Evolutionary conservation across 2,888 invertebrate genomes (phyloP).

Genomic region (Drosophila birchii): DNA sequence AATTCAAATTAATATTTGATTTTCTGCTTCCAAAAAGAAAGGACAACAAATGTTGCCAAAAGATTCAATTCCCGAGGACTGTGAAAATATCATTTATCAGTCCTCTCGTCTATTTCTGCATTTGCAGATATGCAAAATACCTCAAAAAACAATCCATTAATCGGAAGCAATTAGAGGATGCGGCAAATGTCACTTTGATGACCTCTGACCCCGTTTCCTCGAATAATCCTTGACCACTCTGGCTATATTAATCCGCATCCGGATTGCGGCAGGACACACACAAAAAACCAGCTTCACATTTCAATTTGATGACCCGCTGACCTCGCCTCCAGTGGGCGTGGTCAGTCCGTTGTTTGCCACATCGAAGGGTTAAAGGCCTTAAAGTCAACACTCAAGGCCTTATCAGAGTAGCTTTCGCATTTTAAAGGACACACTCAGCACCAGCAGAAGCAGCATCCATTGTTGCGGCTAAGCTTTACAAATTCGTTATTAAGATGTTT

Average conservation of each 20-base stretch:
- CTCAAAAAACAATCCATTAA: constrained; percentile 54
- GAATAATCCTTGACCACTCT: constrained; percentile 9
- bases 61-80: background rate
- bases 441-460: constrained; percentile 17
- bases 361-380: constrained; percentile 60
- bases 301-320: constrained; percentile 71
- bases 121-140: constrained; percentile 40
- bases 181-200: constrained; percentile 66
- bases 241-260: constrained; percentile 42
- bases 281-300: constrained; percentile 49
- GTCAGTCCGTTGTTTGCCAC: constrained; percentile 54
- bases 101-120: constrained; percentile 50
- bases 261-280: constrained; percentile 26
- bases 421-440: constrained; percentile 21
- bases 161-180: constrained; percentile 61
- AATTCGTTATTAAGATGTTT: constrained; percentile 69
- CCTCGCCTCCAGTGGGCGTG: constrained; percentile 44
- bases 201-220: constrained; percentile 25
- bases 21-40: background rate
- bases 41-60: background rate
- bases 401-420: constrained; percentile 29
- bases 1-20: background rate
- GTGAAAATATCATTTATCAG: constrained; percentile 48
- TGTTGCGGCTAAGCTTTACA: constrained; percentile 63
- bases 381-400: constrained; percentile 59